phyloP scores from a whole-genome alignment of 2,888 invertebrate species.

The Furcula furcula region DNA sequence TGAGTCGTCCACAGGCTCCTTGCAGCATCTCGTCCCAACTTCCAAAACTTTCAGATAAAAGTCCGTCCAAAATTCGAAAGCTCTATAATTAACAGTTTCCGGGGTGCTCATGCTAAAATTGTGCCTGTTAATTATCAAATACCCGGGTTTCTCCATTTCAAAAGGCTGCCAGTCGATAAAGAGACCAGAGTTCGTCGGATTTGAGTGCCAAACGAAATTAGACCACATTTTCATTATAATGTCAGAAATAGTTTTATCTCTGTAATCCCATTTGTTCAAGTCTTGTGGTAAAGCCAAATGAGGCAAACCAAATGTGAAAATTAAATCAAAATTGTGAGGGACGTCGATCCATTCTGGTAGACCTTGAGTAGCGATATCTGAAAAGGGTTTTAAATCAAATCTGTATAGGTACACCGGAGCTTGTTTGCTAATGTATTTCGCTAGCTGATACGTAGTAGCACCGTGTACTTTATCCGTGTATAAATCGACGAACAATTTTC shows the following conservation, averaged over 20 bases:
- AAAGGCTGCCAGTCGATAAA: slow-evolving; percentile 89
- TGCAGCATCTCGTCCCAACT: slow-evolving; percentile 89
- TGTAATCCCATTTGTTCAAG: slow-evolving; percentile 86
- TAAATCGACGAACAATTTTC: slow-evolving; percentile 86
- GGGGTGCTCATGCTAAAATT: slow-evolving; percentile 89
- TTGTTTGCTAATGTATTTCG: slow-evolving; percentile 83
- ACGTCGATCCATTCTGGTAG: slow-evolving; percentile 90
- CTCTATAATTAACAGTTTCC: slow-evolving; percentile 86
- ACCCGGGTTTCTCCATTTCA: slow-evolving; percentile 84
- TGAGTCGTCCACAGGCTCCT: slow-evolving; percentile 74
- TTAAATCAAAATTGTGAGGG: slow-evolving; percentile 90
- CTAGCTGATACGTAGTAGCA: slow-evolving; percentile 86
- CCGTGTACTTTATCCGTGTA: slow-evolving; percentile 89
- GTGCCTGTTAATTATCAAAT: slow-evolving; percentile 86
- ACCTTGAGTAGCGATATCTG: slow-evolving; percentile 83
- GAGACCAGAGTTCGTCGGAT: slow-evolving; percentile 86
- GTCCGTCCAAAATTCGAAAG: slow-evolving; percentile 92
- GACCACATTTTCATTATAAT: slow-evolving; percentile 91
- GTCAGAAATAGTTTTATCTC: slow-evolving; percentile 90
- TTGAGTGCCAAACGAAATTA: slow-evolving; percentile 88
- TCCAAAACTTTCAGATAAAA: slow-evolving; percentile 90
- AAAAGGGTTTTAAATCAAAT: slow-evolving; percentile 88
- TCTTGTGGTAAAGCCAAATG: slow-evolving; percentile 84
- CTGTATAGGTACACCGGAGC: slow-evolving; percentile 86
- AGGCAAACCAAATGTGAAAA: slow-evolving; percentile 91